Percentiles rank a stretch among this genome's conserved stretches.
phyloP scores from a whole-genome alignment of 1,140 invertebrate genomes.

The Wiebesia pumilae region DNA sequence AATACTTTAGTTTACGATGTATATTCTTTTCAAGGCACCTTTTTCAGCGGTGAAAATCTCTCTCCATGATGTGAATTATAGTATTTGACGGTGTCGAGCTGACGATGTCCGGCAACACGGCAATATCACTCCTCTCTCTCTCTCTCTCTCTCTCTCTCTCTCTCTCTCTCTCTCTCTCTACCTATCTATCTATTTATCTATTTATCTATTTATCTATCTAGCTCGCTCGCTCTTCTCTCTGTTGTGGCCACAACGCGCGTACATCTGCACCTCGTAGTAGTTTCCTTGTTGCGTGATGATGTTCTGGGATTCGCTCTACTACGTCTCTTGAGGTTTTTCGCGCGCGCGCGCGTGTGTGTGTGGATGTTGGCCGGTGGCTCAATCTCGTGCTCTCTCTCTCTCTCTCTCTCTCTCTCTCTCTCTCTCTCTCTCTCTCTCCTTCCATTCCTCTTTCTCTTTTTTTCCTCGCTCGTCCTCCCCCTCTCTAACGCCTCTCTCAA shows the following conservation, averaged over 20 bases:
- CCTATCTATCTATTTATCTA: background rate
- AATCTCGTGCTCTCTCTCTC: slow-evolving; percentile 6
- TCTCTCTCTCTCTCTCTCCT: background rate
- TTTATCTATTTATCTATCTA: background rate
- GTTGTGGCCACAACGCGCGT: slow-evolving; percentile 14
- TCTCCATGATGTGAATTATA: slow-evolving; percentile 24
- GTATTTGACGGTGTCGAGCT: slow-evolving; percentile 16
- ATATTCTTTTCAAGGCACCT: background rate
- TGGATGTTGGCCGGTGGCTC: background rate
- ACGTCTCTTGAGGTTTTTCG: slow-evolving; percentile 19
- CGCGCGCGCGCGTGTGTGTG: slow-evolving; percentile 4
- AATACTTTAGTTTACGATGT: slow-evolving; percentile 1
- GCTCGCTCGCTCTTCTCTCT: background rate
- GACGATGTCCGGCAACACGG: slow-evolving; percentile 16
- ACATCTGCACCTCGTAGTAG: slow-evolving; percentile 26
- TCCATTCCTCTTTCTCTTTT: background rate
- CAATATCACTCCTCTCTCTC: background rate
- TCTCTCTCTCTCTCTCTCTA: background rate
- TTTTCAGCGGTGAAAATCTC: slow-evolving; percentile 6
- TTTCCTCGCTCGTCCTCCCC: background rate
- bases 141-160: background rate
- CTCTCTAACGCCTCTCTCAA: background rate
- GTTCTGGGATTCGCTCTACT: slow-evolving; percentile 25
- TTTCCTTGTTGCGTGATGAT: slow-evolving; percentile 31
- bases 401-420: slow-evolving; percentile 14